These are phyloP conservation scores for Anseranas semipalmata DNA, from an alignment of 2,113 vertebrate genomes.

Conservation along the genomic window DNA sequence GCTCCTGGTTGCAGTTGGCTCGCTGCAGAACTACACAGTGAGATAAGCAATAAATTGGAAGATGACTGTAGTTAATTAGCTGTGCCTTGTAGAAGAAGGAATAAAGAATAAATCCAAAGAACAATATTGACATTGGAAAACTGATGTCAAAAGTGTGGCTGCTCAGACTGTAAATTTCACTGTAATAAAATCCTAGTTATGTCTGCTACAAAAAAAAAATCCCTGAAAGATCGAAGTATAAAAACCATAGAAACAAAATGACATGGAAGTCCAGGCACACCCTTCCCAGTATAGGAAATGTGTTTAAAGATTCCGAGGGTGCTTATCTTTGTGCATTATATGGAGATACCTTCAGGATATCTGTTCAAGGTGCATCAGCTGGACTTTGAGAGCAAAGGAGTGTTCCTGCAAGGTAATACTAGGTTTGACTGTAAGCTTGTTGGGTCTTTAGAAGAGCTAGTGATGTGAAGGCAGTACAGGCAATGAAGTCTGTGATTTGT, in stretches of 20 bases:
- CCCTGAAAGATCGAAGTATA: neutral
- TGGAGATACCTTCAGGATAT: neutral
- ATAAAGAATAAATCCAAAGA: neutral
- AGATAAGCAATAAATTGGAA: neutral
- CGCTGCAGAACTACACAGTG: neutral
- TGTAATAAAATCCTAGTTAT: neutral
- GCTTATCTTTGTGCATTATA: neutral
- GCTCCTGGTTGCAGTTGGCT: neutral
- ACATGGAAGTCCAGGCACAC: neutral
- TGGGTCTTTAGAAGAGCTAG: neutral
- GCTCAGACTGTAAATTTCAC: neutral
- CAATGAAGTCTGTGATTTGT: accelerated
- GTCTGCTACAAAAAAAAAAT: neutral
- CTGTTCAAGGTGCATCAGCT: neutral
- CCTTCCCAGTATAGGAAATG: neutral
- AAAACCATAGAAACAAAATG: neutral
- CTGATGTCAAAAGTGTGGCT: neutral
- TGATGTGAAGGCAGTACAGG: neutral
- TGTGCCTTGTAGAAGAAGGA: neutral
- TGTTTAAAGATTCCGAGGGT: neutral
- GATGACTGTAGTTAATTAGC: neutral
- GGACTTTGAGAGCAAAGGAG: neutral
- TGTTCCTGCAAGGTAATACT: neutral
- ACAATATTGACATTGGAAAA: neutral
- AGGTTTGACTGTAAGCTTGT: neutral